A percentile compares a stretch with the other conserved stretches of the same genome.
phyloP scores from a whole-genome alignment of 2,797 vertebrate species.

The Nannoperca australis region DNA sequence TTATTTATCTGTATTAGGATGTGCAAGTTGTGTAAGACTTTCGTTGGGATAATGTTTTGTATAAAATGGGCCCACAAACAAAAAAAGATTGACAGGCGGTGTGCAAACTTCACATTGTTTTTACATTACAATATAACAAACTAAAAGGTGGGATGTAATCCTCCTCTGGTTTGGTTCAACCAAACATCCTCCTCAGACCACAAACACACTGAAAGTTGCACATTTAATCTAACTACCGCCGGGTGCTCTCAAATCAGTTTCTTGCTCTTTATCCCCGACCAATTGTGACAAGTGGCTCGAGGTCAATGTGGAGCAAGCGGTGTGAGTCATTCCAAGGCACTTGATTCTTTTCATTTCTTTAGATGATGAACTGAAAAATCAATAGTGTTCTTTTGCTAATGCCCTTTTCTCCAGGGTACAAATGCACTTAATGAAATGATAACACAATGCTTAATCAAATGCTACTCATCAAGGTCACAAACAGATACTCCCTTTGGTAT shows the following conservation, averaged over 20 bases:
- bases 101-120: slow-evolving; percentile 57
- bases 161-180: slow-evolving; percentile 55
- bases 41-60: slow-evolving; percentile 52
- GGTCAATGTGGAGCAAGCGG: slow-evolving; percentile 63
- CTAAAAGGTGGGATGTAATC: slow-evolving; percentile 63
- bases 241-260: slow-evolving; percentile 62
- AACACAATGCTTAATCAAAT: slow-evolving; percentile 63
- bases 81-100: slow-evolving; percentile 47
- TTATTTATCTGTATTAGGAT: slow-evolving; percentile 72
- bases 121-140: slow-evolving; percentile 43
- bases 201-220: slow-evolving; percentile 56
- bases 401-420: slow-evolving; percentile 69
- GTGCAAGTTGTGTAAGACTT: slow-evolving; percentile 60
- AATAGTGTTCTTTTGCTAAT: slow-evolving; percentile 60
- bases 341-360: slow-evolving; percentile 79
- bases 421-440: slow-evolving; percentile 82
- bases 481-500: slow-evolving; percentile 63
- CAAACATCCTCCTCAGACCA: slow-evolving; percentile 56
- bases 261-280: slow-evolving; percentile 40
- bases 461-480: slow-evolving; percentile 53
- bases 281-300: slow-evolving; percentile 54
- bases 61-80: slow-evolving; percentile 70
- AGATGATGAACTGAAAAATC: slow-evolving; percentile 64
- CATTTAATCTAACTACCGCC: slow-evolving; percentile 52
- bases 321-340: slow-evolving; percentile 83